Evolutionary conservation across 2,797 vertebrate genomes (phyloP).

Genomic region (Hybognathus amarus): DNA sequence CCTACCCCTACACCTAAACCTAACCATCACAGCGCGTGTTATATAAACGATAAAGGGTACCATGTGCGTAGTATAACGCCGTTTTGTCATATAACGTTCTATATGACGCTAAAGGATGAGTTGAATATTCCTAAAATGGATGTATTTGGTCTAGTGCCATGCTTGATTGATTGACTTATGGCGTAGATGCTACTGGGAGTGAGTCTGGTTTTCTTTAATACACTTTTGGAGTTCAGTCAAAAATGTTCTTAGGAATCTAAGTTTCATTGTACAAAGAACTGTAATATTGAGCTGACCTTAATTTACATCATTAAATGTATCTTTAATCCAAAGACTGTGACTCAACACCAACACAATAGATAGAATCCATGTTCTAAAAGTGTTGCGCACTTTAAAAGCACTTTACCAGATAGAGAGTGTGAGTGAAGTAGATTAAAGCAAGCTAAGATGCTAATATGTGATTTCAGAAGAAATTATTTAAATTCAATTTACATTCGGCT

Average conservation of each 20-base stretch:
- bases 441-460: constrained; percentile 46
- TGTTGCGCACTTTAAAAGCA: constrained; percentile 10
- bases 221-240: constrained; percentile 62
- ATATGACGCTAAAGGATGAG: too few relatives aligned
- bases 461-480: constrained; percentile 47
- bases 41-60: too few relatives aligned
- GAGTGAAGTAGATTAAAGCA: constrained; percentile 15
- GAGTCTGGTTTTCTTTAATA: constrained; percentile 63
- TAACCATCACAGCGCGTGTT: too few relatives aligned
- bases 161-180: constrained; percentile 40
- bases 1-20: too few relatives aligned
- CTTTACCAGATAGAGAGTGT: constrained; percentile 21
- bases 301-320: constrained; percentile 52
- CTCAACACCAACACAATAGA: constrained; percentile 28
- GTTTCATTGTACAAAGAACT: constrained; percentile 39
- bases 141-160: constrained; percentile 28
- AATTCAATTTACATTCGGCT: constrained; percentile 53
- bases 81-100: too few relatives aligned
- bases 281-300: constrained; percentile 41
- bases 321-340: constrained; percentile 41
- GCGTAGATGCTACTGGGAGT: constrained; percentile 38
- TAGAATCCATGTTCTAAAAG: constrained; percentile 29
- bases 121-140: constrained; percentile 42
- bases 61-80: too few relatives aligned
- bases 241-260: constrained; percentile 59